These are phyloP conservation scores for Phyto melanocephala DNA, from an alignment of 2,888 invertebrate genomes.

Conservation along the genomic window DNA sequence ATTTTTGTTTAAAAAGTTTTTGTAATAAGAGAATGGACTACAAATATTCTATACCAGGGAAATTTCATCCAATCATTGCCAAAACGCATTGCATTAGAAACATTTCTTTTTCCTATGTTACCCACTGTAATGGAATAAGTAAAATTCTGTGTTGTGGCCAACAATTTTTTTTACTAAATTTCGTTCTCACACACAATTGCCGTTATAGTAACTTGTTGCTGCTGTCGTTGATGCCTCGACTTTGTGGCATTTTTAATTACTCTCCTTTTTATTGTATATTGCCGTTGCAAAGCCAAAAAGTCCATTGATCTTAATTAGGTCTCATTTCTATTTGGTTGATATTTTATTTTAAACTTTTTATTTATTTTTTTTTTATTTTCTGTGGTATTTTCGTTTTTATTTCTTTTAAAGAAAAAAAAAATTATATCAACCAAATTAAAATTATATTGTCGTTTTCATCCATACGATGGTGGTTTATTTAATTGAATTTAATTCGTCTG, in stretches of 20 bases:
- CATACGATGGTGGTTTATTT: slow-evolving; percentile 22
- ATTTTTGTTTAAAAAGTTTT: no score
- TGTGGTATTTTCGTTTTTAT: not conserved
- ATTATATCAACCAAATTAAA: slow-evolving; percentile 40
- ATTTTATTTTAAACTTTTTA: slow-evolving; percentile 26
- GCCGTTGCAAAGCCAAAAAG: slow-evolving; percentile 28
- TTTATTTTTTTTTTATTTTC: slow-evolving; percentile 7
- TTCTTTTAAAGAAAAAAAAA: not conserved
- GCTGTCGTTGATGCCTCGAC: not conserved
- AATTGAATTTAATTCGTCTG: slow-evolving; percentile 56
- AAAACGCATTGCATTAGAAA: no score
- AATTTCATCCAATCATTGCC: no score
- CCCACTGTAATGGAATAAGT: slow-evolving; percentile 15
- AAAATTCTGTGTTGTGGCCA: not conserved
- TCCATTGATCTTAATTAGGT: slow-evolving; percentile 63
- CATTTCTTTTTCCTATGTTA: not conserved
- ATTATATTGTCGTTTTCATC: slow-evolving; percentile 26
- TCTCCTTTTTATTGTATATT: slow-evolving; percentile 8
- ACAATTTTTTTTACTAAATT: not conserved
- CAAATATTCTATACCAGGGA: no score
- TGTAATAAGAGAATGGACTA: no score
- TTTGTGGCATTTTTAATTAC: slow-evolving; percentile 56
- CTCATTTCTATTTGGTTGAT: slow-evolving; percentile 46
- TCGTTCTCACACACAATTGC: slow-evolving; percentile 43
- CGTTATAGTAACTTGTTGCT: slow-evolving; percentile 34